Base-by-base conservation (phyloP, 2,888 invertebrate genomes). In the Pycnomerus fuliginosus region DNA sequence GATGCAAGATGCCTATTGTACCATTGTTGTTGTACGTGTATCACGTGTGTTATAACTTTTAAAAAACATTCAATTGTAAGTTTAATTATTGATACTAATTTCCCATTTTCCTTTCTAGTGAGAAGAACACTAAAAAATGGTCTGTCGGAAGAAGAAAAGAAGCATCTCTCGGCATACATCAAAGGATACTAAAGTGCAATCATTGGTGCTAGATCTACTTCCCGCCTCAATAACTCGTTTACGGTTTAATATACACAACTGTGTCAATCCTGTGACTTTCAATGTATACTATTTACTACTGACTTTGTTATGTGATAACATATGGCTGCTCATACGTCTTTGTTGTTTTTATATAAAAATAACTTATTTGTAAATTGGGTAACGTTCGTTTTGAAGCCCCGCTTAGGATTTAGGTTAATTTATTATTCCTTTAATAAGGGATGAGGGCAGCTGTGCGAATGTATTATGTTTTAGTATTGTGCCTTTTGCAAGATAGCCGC, bases 91-190 rank as follows among this genome's bases (percentile, higher is more conserved):
- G n/a, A n/a, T n/a, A 28, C n/a, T 11, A 7, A 28, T 3, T 8
- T 8, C 8, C 2, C 8, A 8, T 38, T 34, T 51, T 43, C 36
- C 44, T 55, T 79, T 79, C 29, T 76, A 89, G 89, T 90, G 75
- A 80, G 89, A 71, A 80, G 89, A 72, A 89, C 89, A 50, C 74
- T 89, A 63, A 86, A 87, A 68, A 86, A 85, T 71, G 89, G 88
- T 56, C 76, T 90, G 60, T 84, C 85, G 50, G 86, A 87, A 65
- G 88, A 89, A 71, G 89, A 89, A 71, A 82, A 86, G 71, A 84
- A 84, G 70, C 83, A 85, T 70, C 80, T 87, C 60, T 83, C 85
- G 61, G 81, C 84, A 55, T 80, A 82, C 73, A 84, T 84, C 66
- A 84, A 84, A 74, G 83, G 84, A 65, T 84, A 84, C 74, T 84